These are phyloP conservation scores for Myiagra hebetior DNA, from an alignment of 2,113 vertebrate genomes.

Conservation along the genomic window DNA sequence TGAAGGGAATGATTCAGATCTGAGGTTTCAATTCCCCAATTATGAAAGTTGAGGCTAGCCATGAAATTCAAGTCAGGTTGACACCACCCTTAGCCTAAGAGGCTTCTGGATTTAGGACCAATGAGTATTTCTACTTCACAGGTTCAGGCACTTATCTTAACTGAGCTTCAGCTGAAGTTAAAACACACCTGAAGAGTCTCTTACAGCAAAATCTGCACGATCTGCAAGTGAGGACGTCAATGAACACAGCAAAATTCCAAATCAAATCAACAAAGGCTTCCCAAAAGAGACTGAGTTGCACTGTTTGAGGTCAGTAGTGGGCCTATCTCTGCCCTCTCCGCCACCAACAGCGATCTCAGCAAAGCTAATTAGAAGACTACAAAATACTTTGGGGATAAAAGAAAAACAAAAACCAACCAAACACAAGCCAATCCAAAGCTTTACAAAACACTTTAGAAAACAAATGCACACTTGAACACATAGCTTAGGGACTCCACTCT, in stretches of 20 bases:
- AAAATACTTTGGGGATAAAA: background rate
- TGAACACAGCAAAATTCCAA: background rate
- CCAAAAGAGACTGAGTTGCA: background rate
- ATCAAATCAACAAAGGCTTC: background rate
- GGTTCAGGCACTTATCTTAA: background rate
- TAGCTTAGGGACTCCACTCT: background rate
- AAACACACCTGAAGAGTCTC: background rate
- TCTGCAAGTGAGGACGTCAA: background rate
- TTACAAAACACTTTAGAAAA: background rate
- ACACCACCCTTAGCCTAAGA: background rate
- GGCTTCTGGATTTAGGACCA: background rate
- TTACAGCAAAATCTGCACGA: background rate
- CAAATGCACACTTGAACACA: background rate
- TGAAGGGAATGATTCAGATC: conserved; percentile 9
- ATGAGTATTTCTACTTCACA: background rate
- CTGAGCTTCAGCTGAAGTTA: background rate
- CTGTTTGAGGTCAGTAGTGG: background rate
- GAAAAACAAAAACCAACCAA: background rate
- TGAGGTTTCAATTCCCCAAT: conserved; percentile 3
- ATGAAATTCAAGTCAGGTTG: background rate
- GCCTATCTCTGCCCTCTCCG: background rate
- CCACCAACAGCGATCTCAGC: background rate
- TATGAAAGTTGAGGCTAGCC: background rate
- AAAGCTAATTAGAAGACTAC: background rate
- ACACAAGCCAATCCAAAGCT: background rate